Conservation (phyloP, 2,113 vertebrate genomes). For the Bubo scandiacus region DNA sequence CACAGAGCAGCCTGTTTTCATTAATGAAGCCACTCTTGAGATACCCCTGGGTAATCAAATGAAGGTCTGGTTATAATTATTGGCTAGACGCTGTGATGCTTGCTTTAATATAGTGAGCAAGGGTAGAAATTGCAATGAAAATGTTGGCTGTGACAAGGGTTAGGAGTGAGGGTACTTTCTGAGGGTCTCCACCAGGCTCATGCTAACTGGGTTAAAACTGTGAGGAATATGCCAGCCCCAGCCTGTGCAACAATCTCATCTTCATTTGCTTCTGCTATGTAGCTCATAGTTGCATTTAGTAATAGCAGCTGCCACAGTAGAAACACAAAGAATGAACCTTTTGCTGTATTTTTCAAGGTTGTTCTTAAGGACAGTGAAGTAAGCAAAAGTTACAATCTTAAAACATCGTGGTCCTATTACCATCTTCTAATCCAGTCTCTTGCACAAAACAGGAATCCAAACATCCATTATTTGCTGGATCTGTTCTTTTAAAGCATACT, state of each 20-base stretch:
- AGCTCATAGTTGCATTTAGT: neutral
- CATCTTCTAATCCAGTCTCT: neutral
- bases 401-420: neutral
- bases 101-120: neutral
- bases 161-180: neutral
- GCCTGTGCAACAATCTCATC: neutral
- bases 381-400: neutral
- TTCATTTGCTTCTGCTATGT: neutral
- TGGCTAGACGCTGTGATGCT: neutral
- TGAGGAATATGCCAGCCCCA: neutral
- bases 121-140: neutral
- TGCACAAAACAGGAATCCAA: neutral
- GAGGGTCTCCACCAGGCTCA: neutral
- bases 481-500: neutral
- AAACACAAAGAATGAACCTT: neutral
- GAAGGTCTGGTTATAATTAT: constrained; percentile 34
- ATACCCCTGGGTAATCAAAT: constrained; percentile 37
- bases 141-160: neutral
- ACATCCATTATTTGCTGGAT: neutral
- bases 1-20: constrained; percentile 14
- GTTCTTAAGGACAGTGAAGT: neutral
- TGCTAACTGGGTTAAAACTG: neutral
- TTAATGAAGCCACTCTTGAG: constrained; percentile 39
- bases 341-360: neutral
- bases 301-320: neutral